Evolutionary conservation across 2,888 invertebrate species (phyloP), one percentile per base, ranked within the genome.

Genomic region (Heliconius ethilla): DNA sequence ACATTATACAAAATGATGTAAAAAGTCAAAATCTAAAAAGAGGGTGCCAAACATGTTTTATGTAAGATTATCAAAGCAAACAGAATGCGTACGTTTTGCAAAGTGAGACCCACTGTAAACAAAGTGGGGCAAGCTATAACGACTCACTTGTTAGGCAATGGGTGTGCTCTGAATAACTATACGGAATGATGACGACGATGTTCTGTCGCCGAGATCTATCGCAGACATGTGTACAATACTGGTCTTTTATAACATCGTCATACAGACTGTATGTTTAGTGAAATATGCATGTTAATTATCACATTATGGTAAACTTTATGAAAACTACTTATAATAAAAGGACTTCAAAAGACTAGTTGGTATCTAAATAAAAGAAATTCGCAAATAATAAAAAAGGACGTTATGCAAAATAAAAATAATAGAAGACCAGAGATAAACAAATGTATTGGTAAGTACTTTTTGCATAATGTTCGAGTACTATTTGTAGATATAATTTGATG

Each of bases 111-210:
- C 80, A 76, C 70, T 87, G 87, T 87, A 85, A 87, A 88, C 81
- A 86, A 90, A 89, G 86, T 90, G 83, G 89, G 88, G 83, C 89
- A 88, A 85, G 86, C 86, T 89, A 87, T 83, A 91, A 90, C 88
- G 87, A 89, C 85, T 88, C 85, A 88, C 88, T 90, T 90, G 89
- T 90, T 88, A 88, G 85, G 90, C 90, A 90, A 90, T 87, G 85
- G 85, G 84, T 88, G 86, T 86, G 88, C 85, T 88, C 87, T 87
- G 87, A 89, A 90, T 89, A 89, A 89, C 89, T 88, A 89, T 87
- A 87, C 85, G 85, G 75, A 77, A 70, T 74, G 76, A 79, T 73
- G 80, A 74, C 75, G 76, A 75, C 77, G 69, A 76, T 72, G 77
- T 77, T 76, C 78, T 80, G 77, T 81, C 80, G 81, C 82, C 76